Conservation (phyloP, 2,888 invertebrate species). For the Dioctria rufipes region DNA sequence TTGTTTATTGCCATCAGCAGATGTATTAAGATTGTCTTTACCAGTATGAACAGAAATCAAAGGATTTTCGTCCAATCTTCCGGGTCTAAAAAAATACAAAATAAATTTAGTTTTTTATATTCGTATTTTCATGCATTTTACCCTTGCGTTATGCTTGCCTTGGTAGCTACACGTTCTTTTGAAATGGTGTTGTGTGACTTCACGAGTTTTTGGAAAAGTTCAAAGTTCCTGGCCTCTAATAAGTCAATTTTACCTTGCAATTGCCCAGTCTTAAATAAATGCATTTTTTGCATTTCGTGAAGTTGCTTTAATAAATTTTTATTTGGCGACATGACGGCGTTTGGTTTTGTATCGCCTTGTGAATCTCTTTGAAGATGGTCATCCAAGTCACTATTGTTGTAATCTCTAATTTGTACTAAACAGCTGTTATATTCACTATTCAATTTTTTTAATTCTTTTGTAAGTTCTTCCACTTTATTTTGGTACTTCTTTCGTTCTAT, state of each 20-base stretch:
- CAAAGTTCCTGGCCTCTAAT: constrained; percentile 8
- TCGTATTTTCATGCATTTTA: neutral
- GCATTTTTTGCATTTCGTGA: constrained; percentile 56
- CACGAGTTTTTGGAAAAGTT: neutral
- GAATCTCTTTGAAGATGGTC: neutral
- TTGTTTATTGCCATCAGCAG: neutral
- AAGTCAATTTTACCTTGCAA: constrained; percentile 40
- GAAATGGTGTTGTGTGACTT: neutral
- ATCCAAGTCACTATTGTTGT: neutral
- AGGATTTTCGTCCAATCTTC: neutral
- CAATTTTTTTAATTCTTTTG: neutral
- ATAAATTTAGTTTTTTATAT: too few species aligned
- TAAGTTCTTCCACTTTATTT: neutral
- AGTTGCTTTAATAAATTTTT: constrained; percentile 14
- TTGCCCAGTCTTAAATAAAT: constrained; percentile 55
- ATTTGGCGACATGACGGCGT: neutral
- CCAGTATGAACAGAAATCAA: neutral
- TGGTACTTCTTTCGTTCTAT: neutral
- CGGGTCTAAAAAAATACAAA: too few species aligned
- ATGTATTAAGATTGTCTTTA: too few species aligned
- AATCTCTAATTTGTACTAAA: neutral
- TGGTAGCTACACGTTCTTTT: neutral
- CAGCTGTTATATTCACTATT: constrained; percentile 15
- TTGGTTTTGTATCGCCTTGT: neutral
- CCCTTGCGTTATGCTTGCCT: neutral